Evolutionary conservation across 2,113 vertebrate species (phyloP).

Genomic region (Irena cyanogastra): DNA sequence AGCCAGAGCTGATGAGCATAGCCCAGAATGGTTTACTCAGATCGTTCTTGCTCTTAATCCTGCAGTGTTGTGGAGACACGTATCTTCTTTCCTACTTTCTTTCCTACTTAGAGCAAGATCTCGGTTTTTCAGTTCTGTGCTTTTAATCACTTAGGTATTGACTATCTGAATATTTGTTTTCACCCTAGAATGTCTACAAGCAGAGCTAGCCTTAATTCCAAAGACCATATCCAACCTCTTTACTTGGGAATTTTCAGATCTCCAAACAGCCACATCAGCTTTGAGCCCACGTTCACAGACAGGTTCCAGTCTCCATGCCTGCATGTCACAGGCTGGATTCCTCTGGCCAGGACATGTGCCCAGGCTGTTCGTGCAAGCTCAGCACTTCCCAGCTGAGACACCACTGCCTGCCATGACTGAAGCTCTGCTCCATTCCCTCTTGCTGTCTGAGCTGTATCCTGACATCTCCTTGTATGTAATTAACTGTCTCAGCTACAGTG

Average conservation of each 20-base stretch:
- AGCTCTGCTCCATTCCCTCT: background rate
- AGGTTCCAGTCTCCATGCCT: background rate
- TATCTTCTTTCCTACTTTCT: background rate
- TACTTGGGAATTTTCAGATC: background rate
- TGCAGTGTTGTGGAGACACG: background rate
- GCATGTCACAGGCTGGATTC: background rate
- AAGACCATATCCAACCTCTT: background rate
- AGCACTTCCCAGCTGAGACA: background rate
- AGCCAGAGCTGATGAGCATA: background rate
- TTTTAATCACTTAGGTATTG: background rate
- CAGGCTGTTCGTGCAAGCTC: background rate
- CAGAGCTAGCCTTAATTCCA: background rate
- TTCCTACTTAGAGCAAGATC: background rate
- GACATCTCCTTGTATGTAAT: constrained; percentile 2
- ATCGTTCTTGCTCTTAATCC: background rate
- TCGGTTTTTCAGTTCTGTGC: background rate
- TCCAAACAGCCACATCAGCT: background rate
- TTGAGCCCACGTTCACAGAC: background rate
- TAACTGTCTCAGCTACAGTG: constrained; percentile 5
- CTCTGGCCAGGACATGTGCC: background rate
- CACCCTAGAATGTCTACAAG: background rate
- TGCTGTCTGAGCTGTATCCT: background rate
- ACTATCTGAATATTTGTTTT: background rate
- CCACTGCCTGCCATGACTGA: background rate
- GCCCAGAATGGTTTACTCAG: background rate